Evolutionary conservation across 2,888 invertebrate species (phyloP).

Genomic region (Hofmannophila pseudospretella): DNA sequence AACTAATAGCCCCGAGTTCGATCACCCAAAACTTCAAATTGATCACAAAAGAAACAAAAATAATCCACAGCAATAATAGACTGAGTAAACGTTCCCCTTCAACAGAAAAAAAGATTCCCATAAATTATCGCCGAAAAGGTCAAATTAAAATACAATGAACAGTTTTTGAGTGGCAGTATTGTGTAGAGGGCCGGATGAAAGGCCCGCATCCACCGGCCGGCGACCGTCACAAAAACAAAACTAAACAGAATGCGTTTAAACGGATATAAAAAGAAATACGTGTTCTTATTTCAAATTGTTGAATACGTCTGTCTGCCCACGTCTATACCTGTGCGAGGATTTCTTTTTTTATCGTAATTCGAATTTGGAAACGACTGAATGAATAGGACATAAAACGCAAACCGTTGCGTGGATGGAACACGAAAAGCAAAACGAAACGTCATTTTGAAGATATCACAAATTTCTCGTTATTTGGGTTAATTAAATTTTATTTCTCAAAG

Average conservation of each 20-base stretch:
- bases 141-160: constrained; percentile 78
- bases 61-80: constrained; percentile 67
- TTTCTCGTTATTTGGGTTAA: too few relatives aligned
- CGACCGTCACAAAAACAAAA: constrained; percentile 70
- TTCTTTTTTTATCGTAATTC: constrained; percentile 58
- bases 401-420: too few relatives aligned
- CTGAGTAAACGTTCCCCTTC: constrained; percentile 67
- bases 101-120: constrained; percentile 63
- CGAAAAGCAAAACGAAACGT: too few relatives aligned
- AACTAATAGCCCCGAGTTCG: constrained; percentile 22
- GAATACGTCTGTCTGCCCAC: constrained; percentile 72
- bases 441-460: too few relatives aligned
- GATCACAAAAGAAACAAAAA: constrained; percentile 61
- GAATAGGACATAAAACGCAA: too few relatives aligned
- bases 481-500: too few relatives aligned
- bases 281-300: constrained; percentile 75
- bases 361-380: constrained; percentile 52
- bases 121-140: constrained; percentile 78
- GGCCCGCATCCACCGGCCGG: constrained; percentile 62
- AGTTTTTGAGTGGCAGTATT: constrained; percentile 78
- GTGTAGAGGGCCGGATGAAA: constrained; percentile 70
- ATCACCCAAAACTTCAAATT: constrained; percentile 47
- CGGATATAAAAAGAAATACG: constrained; percentile 75
- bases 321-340: constrained; percentile 64
- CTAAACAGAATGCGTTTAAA: constrained; percentile 75